Conservation (phyloP, 2,888 invertebrate genomes). For the Arrhopalites spinosus region DNA sequence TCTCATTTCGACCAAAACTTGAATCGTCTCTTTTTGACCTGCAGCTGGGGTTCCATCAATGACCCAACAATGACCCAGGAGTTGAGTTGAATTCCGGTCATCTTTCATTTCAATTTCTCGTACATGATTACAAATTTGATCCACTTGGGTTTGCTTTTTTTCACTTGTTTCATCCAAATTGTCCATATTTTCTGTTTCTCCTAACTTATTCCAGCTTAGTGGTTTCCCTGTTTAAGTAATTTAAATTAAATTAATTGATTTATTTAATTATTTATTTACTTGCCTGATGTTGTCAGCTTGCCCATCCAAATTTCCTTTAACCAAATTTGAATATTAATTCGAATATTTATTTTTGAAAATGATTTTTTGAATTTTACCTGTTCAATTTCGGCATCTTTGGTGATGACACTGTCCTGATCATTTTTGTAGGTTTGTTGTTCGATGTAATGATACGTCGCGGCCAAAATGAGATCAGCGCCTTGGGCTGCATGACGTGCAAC, state of each 20-base stretch:
- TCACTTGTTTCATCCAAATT: slow-evolving; percentile 9
- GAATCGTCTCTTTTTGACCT: slow-evolving; percentile 29
- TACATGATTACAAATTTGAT: slow-evolving; percentile 18
- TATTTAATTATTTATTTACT: not conserved
- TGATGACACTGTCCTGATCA: not conserved
- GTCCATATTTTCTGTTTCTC: not conserved
- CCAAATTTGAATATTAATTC: not conserved
- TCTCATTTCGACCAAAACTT: slow-evolving; percentile 44
- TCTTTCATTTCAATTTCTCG: not conserved
- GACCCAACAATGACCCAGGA: slow-evolving; percentile 28
- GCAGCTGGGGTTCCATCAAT: slow-evolving; percentile 47
- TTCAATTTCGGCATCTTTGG: not conserved
- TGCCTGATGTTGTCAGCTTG: slow-evolving; percentile 21
- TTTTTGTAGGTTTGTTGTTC: slow-evolving; percentile 7
- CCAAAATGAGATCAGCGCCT: slow-evolving; percentile 41
- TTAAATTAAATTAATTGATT: too few relatives aligned
- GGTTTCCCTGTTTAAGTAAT: slow-evolving; percentile 14
- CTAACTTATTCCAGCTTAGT: not conserved
- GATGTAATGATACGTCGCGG: slow-evolving; percentile 44
- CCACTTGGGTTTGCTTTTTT: not conserved
- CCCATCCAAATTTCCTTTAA: slow-evolving; percentile 45
- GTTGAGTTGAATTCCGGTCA: not conserved
- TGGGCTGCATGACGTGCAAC: slow-evolving; percentile 31
- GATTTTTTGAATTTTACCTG: not conserved
- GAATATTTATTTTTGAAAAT: not conserved